phyloP scores from a whole-genome alignment of 2,797 vertebrate species.

The Neostethus bicornis region DNA sequence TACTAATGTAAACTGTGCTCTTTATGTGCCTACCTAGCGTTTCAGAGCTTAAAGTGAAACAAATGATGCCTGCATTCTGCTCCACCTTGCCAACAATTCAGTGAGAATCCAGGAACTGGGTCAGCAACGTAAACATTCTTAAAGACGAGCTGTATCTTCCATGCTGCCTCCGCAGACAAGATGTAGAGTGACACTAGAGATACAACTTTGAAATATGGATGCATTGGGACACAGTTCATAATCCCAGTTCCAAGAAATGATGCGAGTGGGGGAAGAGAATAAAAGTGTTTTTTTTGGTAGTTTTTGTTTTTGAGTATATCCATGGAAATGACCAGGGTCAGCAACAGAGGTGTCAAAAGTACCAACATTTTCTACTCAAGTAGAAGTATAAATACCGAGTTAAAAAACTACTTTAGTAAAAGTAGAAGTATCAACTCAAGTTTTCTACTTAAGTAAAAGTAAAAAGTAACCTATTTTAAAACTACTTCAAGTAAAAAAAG shows the following conservation, averaged over 20 bases:
- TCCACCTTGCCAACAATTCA: slow-evolving; percentile 47
- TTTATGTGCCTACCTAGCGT: slow-evolving; percentile 12
- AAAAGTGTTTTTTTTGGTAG: slow-evolving; percentile 15
- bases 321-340: slow-evolving; percentile 52
- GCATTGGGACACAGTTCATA: slow-evolving; percentile 66
- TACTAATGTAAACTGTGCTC: slow-evolving; percentile 15
- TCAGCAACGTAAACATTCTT: slow-evolving; percentile 74
- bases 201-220: slow-evolving; percentile 81
- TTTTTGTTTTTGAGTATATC: slow-evolving; percentile 19
- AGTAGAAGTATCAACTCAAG: too few relatives aligned
- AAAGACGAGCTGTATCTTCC: slow-evolving; percentile 55
- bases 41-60: slow-evolving; percentile 53
- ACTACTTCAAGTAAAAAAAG: too few relatives aligned
- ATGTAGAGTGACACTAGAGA: slow-evolving; percentile 77
- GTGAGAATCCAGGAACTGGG: slow-evolving; percentile 68
- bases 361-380: too few relatives aligned
- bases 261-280: slow-evolving; percentile 21
- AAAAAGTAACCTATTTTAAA: too few relatives aligned
- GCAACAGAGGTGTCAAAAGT: slow-evolving; percentile 33
- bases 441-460: too few relatives aligned
- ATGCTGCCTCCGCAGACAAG: slow-evolving; percentile 67
- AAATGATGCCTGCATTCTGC: slow-evolving; percentile 32
- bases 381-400: too few relatives aligned
- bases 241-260: slow-evolving; percentile 60
- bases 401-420: too few relatives aligned